A percentile compares a stretch with the other conserved stretches of the same genome.
Evolutionary conservation across 35 echinoderm and acorn worm genomes (phyloP).

Genomic region (Eucidaris tribuloides): DNA sequence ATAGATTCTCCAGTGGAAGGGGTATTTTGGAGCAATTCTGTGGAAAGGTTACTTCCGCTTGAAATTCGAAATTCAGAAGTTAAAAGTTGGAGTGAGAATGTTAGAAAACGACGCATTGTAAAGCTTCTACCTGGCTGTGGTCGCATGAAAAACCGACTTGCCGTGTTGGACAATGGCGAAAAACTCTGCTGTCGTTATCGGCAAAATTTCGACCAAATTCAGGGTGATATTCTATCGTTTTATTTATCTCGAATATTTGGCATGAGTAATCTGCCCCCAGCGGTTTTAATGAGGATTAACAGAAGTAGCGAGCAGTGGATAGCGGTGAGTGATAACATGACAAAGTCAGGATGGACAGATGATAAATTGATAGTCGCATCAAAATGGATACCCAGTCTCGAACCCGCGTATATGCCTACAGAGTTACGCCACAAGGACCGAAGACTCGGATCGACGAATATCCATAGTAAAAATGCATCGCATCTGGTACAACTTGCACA

Average conservation of each 20-base stretch:
- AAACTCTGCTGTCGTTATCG: conserved; percentile 37
- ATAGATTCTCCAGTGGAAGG: too few relatives aligned
- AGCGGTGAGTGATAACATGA: conserved; percentile 5
- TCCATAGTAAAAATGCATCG: too few relatives aligned
- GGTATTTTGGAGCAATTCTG: background rate
- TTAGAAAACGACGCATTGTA: background rate
- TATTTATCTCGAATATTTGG: conserved; percentile 27
- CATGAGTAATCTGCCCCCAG: conserved; percentile 28
- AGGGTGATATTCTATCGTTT: conserved; percentile 46
- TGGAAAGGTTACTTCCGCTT: conserved; percentile 1
- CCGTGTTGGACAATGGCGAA: conserved; percentile 19
- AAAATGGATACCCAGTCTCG: conserved; percentile 34
- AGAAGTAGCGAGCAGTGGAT: background rate
- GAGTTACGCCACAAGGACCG: too few relatives aligned
- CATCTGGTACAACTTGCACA: conserved; percentile 19
- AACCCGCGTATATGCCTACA: conserved; percentile 19
- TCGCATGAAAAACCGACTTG: conserved; percentile 23
- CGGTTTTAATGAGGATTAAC: conserved; percentile 3
- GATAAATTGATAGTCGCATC: conserved; percentile 26
- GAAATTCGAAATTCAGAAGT: background rate
- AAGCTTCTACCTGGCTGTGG: conserved; percentile 17
- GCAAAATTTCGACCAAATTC: conserved; percentile 40
- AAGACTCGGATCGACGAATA: too few relatives aligned
- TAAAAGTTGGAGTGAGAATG: background rate
- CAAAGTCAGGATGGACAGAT: conserved; percentile 18